Conservation (phyloP, 1,140 invertebrate genomes). For the Artemia franciscana region DNA sequence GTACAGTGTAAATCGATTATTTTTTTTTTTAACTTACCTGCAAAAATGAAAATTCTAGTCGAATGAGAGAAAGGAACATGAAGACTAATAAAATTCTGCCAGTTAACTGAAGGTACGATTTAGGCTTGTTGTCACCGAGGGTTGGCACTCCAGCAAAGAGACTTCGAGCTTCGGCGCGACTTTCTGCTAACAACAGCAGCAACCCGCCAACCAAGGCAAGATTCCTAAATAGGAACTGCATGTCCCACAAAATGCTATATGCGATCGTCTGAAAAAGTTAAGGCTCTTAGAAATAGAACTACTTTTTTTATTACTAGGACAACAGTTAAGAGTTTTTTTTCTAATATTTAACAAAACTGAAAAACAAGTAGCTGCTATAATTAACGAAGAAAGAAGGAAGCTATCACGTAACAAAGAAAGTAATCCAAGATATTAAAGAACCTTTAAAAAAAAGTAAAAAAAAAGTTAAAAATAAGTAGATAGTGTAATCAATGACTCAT, state of each 20-base stretch:
- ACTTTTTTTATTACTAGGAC: too few relatives aligned
- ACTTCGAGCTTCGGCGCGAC: slow-evolving; percentile 65
- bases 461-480: too few relatives aligned
- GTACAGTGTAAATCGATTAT: not conserved
- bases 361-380: too few relatives aligned
- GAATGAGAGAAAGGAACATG: slow-evolving; percentile 92
- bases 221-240: slow-evolving; percentile 87
- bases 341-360: too few relatives aligned
- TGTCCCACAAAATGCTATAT: slow-evolving; percentile 93
- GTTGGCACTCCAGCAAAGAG: slow-evolving; percentile 95
- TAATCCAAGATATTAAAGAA: too few relatives aligned
- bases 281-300: too few relatives aligned
- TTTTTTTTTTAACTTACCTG: slow-evolving; percentile 31
- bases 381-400: too few relatives aligned
- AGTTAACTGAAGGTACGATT: slow-evolving; percentile 85
- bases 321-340: too few relatives aligned
- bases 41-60: slow-evolving; percentile 73
- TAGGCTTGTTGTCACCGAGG: slow-evolving; percentile 87
- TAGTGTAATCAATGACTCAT: too few relatives aligned
- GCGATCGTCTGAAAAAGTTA: slow-evolving; percentile 59
- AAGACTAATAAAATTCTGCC: slow-evolving; percentile 87
- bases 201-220: slow-evolving; percentile 86
- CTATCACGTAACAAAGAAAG: too few relatives aligned
- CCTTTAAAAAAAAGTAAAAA: too few relatives aligned
- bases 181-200: slow-evolving; percentile 79